These are phyloP conservation scores for Beris morrisii DNA, from an alignment of 2,888 invertebrate genomes.

Conservation along the genomic window DNA sequence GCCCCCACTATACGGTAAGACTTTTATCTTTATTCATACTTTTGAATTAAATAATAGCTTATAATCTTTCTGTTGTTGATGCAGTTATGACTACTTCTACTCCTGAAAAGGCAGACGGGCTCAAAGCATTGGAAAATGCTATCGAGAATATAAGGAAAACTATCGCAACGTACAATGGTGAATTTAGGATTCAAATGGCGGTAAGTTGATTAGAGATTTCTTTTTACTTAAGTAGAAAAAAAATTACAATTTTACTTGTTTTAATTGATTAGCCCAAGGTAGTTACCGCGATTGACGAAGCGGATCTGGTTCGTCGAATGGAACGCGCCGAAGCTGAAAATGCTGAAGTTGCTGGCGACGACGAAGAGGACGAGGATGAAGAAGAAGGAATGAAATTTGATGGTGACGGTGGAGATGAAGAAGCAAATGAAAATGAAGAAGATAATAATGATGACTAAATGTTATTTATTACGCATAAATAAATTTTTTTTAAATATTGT, in stretches of 20 bases:
- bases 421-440: conserved; percentile 25
- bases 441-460: conserved; percentile 29
- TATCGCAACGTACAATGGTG: conserved; percentile 83
- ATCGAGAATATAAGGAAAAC: conserved; percentile 83
- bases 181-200: conserved; percentile 93
- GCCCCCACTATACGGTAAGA: conserved; percentile 87
- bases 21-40: conserved; percentile 9
- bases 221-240: conserved; percentile 3
- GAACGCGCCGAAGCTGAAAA: conserved; percentile 93
- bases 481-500: conserved; percentile 64
- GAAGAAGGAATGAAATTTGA: conserved; percentile 57
- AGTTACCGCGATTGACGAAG: conserved; percentile 97
- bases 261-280: conserved; percentile 78
- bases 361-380: conserved; percentile 75
- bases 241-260: too few species aligned
- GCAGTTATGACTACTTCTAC: conserved; percentile 96
- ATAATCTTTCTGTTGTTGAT: conserved; percentile 13
- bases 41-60: background rate
- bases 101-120: conserved; percentile 91
- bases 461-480: conserved; percentile 49
- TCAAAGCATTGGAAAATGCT: conserved; percentile 86
- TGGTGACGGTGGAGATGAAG: conserved; percentile 53
- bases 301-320: conserved; percentile 90
- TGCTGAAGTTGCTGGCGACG: conserved; percentile 89
- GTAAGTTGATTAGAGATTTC: conserved; percentile 59